A percentile compares a stretch with the other conserved stretches of the same genome.
Evolutionary conservation across 2,888 invertebrate species (phyloP).

Genomic region (Xylota segnis): DNA sequence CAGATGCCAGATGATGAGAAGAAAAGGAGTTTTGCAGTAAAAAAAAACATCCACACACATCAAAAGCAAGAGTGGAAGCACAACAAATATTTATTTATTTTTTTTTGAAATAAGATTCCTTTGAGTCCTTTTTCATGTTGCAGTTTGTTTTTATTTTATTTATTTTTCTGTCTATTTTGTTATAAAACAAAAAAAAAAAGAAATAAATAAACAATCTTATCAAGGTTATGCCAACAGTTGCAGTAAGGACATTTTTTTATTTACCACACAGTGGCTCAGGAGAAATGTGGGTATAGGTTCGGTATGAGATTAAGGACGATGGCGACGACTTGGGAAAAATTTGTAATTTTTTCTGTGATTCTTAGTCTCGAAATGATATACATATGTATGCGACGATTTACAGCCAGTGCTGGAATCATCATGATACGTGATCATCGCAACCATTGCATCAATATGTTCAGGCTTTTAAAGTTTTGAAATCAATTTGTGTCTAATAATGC

Average conservation of each 20-base stretch:
- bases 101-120: neutral
- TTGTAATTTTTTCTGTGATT: too few species aligned
- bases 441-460: too few species aligned
- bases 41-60: neutral
- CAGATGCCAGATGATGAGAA: conserved; percentile 12
- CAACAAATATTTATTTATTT: conserved; percentile 8
- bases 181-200: neutral
- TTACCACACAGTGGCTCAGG: conserved; percentile 22
- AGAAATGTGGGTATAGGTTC: neutral
- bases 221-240: conserved; percentile 50
- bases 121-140: neutral
- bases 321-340: too few species aligned
- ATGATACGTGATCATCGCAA: too few species aligned
- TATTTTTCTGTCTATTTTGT: conserved; percentile 6
- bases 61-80: neutral
- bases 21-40: neutral
- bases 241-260: neutral
- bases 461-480: too few species aligned
- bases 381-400: too few species aligned
- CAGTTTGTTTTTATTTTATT: neutral
- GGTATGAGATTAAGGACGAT: too few species aligned
- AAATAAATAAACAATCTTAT: conserved; percentile 27
- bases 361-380: too few species aligned
- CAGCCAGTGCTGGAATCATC: too few species aligned
- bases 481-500: too few species aligned